phyloP scores from a whole-genome alignment of 2,888 invertebrate species.

The Watsonalla cultraria region DNA sequence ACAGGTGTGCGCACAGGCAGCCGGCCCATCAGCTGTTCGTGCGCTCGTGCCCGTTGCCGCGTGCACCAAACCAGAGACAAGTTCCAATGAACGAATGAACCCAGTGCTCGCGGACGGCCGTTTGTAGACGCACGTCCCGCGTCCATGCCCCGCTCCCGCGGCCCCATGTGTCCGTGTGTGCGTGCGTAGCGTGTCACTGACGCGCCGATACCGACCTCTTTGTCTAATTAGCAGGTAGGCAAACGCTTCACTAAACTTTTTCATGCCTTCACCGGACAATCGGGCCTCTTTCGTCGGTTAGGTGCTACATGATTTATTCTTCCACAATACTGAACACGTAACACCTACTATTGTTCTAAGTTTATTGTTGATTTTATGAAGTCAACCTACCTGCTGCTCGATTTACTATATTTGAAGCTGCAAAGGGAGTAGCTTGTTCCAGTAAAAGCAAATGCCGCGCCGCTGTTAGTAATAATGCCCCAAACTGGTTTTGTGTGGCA shows the following conservation, averaged over 20 bases:
- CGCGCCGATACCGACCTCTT: slow-evolving; percentile 62
- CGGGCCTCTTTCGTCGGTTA: slow-evolving; percentile 21
- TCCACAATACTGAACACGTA: slow-evolving; percentile 38
- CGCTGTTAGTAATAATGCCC: slow-evolving; percentile 51
- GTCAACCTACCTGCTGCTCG: neutral
- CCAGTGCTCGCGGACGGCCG: slow-evolving; percentile 59
- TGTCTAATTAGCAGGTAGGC: slow-evolving; percentile 76
- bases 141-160: slow-evolving; percentile 32
- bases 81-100: slow-evolving; percentile 35
- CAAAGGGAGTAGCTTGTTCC: slow-evolving; percentile 26
- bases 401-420: slow-evolving; percentile 7
- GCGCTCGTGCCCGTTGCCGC: slow-evolving; percentile 55
- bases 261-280: slow-evolving; percentile 32
- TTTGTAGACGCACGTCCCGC: slow-evolving; percentile 31
- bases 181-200: slow-evolving; percentile 63
- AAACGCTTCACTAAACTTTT: slow-evolving; percentile 53
- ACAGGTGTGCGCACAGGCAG: slow-evolving; percentile 65
- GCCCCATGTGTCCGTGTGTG: slow-evolving; percentile 56
- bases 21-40: slow-evolving; percentile 68
- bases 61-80: slow-evolving; percentile 18
- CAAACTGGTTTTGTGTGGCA: slow-evolving; percentile 69
- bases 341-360: slow-evolving; percentile 24
- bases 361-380: slow-evolving; percentile 16
- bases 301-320: slow-evolving; percentile 24
- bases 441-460: slow-evolving; percentile 51